phyloP scores from a whole-genome alignment of 2,888 invertebrate species.

The Eristalis pertinax region DNA sequence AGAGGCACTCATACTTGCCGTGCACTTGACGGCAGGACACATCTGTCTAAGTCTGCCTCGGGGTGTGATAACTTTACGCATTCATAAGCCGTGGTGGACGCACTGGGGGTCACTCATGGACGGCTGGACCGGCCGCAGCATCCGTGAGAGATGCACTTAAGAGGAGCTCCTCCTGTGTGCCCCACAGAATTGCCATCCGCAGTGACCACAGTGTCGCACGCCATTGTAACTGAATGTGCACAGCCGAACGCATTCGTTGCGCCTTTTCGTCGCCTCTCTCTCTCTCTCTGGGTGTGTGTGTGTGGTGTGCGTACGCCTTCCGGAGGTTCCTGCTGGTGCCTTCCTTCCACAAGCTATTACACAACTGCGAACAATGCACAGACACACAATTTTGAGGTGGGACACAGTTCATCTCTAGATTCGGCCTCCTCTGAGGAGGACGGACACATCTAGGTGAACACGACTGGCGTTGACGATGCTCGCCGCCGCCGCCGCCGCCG shows the following conservation, averaged over 20 bases:
- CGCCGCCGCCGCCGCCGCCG: background rate
- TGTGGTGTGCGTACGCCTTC: conserved; percentile 4
- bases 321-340: conserved; percentile 2
- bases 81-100: conserved; percentile 53
- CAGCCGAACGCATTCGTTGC: conserved; percentile 46
- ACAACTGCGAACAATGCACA: conserved; percentile 47
- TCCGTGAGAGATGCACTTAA: conserved; percentile 68
- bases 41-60: conserved; percentile 41
- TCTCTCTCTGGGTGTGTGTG: background rate
- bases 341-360: conserved; percentile 29
- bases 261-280: conserved; percentile 29
- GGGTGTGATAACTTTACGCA: conserved; percentile 65
- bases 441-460: conserved; percentile 16
- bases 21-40: conserved; percentile 38
- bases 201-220: conserved; percentile 70
- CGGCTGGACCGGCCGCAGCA: conserved; percentile 54
- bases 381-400: conserved; percentile 41
- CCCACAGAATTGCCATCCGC: conserved; percentile 63
- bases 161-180: conserved; percentile 59
- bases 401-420: conserved; percentile 56
- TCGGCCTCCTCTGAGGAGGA: conserved; percentile 22
- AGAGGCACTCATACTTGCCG: background rate
- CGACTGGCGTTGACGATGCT: conserved; percentile 2
- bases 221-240: conserved; percentile 61
- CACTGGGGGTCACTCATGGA: conserved; percentile 21